Evolutionary conservation across 2,797 vertebrate species (phyloP).

Genomic region (Anguilla marmorata): DNA sequence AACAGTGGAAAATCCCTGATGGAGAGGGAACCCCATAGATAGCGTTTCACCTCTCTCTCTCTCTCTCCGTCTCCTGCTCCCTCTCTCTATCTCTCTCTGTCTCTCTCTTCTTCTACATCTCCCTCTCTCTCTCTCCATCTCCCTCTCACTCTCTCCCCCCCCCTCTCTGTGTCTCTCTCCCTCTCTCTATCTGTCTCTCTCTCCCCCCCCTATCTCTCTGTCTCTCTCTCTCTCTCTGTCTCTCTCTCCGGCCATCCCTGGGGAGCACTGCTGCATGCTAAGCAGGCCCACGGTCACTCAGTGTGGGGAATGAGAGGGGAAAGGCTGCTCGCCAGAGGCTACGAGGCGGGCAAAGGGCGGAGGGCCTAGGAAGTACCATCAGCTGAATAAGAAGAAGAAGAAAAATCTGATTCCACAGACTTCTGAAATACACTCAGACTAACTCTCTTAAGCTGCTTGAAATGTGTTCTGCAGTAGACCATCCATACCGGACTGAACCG

Average conservation of each 20-base stretch:
- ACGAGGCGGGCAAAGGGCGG: not conserved
- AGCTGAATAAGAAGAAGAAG: not conserved
- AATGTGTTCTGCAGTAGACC: not conserved
- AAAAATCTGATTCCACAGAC: not conserved
- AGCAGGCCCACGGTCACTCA: slow-evolving; percentile 31
- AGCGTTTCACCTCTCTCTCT: not conserved
- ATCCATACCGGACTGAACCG: not conserved
- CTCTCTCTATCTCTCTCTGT: not conserved
- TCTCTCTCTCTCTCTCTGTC: slow-evolving; percentile 26
- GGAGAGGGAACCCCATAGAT: slow-evolving; percentile 14
- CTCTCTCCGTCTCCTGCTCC: slow-evolving; percentile 23
- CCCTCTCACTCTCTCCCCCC: no score
- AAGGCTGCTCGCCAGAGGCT: not conserved
- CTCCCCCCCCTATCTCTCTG: no score
- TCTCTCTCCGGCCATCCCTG: not conserved
- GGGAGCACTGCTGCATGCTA: slow-evolving; percentile 15
- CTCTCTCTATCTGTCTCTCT: slow-evolving; percentile 23
- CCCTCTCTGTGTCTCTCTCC: not conserved
- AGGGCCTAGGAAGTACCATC: not conserved
- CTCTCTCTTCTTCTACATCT: slow-evolving; percentile 23
- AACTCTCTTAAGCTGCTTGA: not conserved
- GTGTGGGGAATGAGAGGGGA: slow-evolving; percentile 50
- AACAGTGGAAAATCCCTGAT: not conserved
- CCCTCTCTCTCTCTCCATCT: no score
- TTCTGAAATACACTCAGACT: not conserved